These are phyloP conservation scores for Epirrhoe tristata DNA, from an alignment of 2,888 invertebrate genomes.

Conservation along the genomic window DNA sequence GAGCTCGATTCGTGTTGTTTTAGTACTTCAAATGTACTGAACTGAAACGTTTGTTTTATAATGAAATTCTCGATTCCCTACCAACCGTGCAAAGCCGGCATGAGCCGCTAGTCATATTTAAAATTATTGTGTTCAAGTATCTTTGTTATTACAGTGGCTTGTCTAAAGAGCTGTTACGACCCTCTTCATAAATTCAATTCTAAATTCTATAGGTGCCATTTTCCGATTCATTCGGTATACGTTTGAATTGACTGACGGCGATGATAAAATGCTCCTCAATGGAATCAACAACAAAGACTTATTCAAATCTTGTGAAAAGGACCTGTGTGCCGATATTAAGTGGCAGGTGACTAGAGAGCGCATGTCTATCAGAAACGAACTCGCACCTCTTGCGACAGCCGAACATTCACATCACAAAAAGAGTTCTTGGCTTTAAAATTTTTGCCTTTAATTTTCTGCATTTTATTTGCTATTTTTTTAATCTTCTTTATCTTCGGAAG, in stretches of 20 bases:
- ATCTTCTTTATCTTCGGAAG: too few species aligned
- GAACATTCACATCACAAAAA: too few species aligned
- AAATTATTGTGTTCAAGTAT: background rate
- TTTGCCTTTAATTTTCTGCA: too few species aligned
- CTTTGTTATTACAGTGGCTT: background rate
- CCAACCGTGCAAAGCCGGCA: too few species aligned
- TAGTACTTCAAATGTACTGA: conserved; percentile 1
- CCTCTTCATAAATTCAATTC: conserved; percentile 1
- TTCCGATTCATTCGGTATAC: conserved; percentile 10
- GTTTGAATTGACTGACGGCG: conserved; percentile 14
- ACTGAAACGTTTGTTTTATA: background rate
- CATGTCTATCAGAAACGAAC: background rate
- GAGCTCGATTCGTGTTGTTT: conserved; percentile 6
- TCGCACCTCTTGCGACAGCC: too few species aligned
- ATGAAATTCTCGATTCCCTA: background rate
- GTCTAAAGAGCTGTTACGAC: background rate
- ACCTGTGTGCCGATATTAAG: background rate
- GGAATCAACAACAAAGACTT: conserved; percentile 27
- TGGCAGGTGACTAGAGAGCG: background rate
- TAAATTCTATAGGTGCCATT: background rate
- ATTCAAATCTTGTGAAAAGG: conserved; percentile 30
- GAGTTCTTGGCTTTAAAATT: too few species aligned
- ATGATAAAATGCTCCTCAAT: conserved; percentile 28
- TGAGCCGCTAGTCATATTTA: background rate
- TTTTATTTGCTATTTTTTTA: too few species aligned